Percentiles rank a stretch among this genome's conserved stretches.
phyloP scores from a whole-genome alignment of 1,140 invertebrate genomes.

The Euschistus heros region DNA sequence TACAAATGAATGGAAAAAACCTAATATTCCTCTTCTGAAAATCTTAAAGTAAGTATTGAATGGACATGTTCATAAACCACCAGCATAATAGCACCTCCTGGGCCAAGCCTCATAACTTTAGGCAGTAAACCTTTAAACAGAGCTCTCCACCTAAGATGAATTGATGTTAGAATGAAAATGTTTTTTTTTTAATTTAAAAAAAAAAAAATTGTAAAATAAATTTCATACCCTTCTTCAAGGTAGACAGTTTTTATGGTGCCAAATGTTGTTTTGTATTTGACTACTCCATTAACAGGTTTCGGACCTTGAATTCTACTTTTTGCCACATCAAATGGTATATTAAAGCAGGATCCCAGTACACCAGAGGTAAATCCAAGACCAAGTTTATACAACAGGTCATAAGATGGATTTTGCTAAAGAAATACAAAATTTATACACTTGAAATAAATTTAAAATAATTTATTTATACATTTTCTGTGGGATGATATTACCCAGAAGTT shows the following conservation, averaged over 20 bases:
- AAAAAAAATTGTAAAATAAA: too few relatives aligned
- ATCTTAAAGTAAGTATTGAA: constrained; percentile 49
- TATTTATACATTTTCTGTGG: not conserved
- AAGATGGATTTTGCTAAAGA: constrained; percentile 47
- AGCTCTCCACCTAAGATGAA: constrained; percentile 56
- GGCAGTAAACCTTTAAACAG: constrained; percentile 86
- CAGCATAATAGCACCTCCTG: constrained; percentile 83
- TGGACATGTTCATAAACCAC: constrained; percentile 75
- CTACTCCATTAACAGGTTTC: constrained; percentile 56
- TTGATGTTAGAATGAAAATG: not conserved
- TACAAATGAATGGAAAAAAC: too few relatives aligned
- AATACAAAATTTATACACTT: constrained; percentile 13
- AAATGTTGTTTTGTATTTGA: constrained; percentile 70
- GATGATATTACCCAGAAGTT: not conserved
- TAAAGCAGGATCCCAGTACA: constrained; percentile 69
- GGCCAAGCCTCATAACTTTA: constrained; percentile 80
- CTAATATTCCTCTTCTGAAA: constrained; percentile 31
- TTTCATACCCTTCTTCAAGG: constrained; percentile 70
- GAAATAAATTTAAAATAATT: constrained; percentile 8
- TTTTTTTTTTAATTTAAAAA: too few relatives aligned
- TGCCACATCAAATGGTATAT: constrained; percentile 93
- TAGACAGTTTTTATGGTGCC: constrained; percentile 64
- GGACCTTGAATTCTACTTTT: constrained; percentile 90
- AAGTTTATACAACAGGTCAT: constrained; percentile 60
- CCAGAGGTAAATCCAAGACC: constrained; percentile 75